Base-by-base conservation (phyloP, 2,797 vertebrate species). In the Xiphophorus birchmanni region DNA sequence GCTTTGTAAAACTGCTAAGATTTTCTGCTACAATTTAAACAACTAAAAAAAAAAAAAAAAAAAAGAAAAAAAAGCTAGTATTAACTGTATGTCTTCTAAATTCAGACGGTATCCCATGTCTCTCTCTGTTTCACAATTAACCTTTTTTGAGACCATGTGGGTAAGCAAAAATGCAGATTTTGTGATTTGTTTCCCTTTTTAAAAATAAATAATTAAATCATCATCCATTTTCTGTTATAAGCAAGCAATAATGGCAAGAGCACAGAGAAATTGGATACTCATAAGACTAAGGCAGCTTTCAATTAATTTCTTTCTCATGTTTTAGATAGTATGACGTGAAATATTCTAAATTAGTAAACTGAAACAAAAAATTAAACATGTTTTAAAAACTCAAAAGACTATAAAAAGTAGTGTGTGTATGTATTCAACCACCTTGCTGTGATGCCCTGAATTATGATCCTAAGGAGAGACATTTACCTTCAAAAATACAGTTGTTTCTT, bases 141-240 rank as follows among this genome's bases (percentile, higher is more conserved):
- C 4, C 4, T 58, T 35, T 35, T 63, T 63, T 63, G 12, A 63
- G 32, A 63, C 9, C 54, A 29, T 0, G 0, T 63, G 32, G 2
- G 29, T 17, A 35, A 63, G 5, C 29, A 63, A 17, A 32, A 3
- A n/a, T 3, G 29, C 42, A 72, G 23, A 17, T 29, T 73, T 73
- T 72, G 18, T 44, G 2, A n/a, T 26, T 18, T 83, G 29, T 80
- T 79, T 86, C 13, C 17, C 72, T 80, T 67, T 50, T 11, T 73
- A 67, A 26, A 71, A 71, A 17, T 47, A 42, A 45, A 11, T 45
- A 13, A 2, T 4, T 44, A 26, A 69, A 45, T 44, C 5, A 6
- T 45, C 42, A 13, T 72, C 23, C 40, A 72, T 72, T 45, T 72
- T 42, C 23, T 44, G 23, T n/a, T 45, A 72, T 1, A 47, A 17